phyloP scores from a whole-genome alignment of 2,797 vertebrate species.

The Labroides dimidiatus region DNA sequence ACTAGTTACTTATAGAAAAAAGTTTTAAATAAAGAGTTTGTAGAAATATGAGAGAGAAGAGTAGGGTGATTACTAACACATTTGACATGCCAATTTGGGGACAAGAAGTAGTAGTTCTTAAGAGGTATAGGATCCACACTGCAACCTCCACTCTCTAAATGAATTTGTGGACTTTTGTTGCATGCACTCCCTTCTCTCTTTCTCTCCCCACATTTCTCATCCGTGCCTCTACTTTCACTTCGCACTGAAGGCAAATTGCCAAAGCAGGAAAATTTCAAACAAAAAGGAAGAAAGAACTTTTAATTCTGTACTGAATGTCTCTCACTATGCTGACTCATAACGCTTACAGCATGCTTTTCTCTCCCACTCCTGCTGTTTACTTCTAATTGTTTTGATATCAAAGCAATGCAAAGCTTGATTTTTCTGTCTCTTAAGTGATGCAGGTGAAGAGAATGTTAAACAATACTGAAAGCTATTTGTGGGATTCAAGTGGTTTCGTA shows the following conservation, averaged over 20 bases:
- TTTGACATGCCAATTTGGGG: neutral
- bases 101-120: neutral
- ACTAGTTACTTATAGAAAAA: too few species aligned
- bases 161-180: neutral
- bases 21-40: too few species aligned
- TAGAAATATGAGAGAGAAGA: neutral
- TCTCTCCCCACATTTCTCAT: neutral
- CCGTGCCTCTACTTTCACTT: neutral
- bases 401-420: constrained; percentile 17
- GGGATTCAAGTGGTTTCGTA: constrained; percentile 9
- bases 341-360: constrained; percentile 18
- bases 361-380: constrained; percentile 31
- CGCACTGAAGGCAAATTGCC: neutral
- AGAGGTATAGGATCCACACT: neutral
- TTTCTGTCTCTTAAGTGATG: constrained; percentile 15
- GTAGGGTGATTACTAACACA: constrained; percentile 1
- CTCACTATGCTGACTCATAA: constrained; percentile 36
- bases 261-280: neutral
- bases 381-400: constrained; percentile 36
- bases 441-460: constrained; percentile 1
- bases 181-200: neutral
- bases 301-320: constrained; percentile 31
- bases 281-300: neutral
- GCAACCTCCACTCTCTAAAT: neutral
- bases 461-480: neutral